Evolutionary conservation across 2,113 vertebrate species (phyloP).

Genomic region (Pagrus major): DNA sequence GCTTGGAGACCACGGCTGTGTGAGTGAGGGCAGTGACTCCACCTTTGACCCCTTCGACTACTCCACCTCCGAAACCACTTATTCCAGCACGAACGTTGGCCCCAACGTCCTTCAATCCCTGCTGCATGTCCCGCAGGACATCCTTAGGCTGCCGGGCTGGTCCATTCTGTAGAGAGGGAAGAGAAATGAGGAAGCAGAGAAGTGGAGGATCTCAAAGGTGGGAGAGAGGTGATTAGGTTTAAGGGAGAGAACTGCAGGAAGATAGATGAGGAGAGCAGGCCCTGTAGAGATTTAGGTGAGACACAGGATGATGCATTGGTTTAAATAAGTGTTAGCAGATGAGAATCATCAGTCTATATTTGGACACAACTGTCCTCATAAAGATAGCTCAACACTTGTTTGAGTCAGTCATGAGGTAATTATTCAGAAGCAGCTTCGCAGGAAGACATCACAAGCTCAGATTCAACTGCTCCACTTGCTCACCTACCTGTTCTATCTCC

Average conservation of each 20-base stretch:
- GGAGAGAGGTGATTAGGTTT: constrained; percentile 38
- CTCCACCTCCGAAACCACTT: constrained; percentile 95
- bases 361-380: constrained; percentile 42
- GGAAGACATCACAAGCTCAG: neutral
- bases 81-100: constrained; percentile 97
- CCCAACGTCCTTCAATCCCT: constrained; percentile 95
- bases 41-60: constrained; percentile 96
- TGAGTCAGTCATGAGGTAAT: constrained; percentile 18
- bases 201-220: constrained; percentile 42
- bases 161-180: constrained; percentile 86
- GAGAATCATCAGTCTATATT: constrained; percentile 41
- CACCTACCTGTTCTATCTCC: constrained; percentile 93
- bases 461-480: neutral
- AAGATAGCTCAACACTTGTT: constrained; percentile 23
- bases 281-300: constrained; percentile 48
- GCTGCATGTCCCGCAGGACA: constrained; percentile 98
- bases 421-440: constrained; percentile 23
- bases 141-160: constrained; percentile 96
- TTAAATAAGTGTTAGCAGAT: constrained; percentile 32
- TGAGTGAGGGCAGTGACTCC: constrained; percentile 95
- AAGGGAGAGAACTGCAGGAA: constrained; percentile 42
- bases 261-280: constrained; percentile 39
- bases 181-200: constrained; percentile 53
- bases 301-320: constrained; percentile 43
- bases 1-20: constrained; percentile 95